These are phyloP conservation scores for Ceratotherium simum DNA, from an alignment of 2,113 vertebrate genomes.

Conservation along the genomic window DNA sequence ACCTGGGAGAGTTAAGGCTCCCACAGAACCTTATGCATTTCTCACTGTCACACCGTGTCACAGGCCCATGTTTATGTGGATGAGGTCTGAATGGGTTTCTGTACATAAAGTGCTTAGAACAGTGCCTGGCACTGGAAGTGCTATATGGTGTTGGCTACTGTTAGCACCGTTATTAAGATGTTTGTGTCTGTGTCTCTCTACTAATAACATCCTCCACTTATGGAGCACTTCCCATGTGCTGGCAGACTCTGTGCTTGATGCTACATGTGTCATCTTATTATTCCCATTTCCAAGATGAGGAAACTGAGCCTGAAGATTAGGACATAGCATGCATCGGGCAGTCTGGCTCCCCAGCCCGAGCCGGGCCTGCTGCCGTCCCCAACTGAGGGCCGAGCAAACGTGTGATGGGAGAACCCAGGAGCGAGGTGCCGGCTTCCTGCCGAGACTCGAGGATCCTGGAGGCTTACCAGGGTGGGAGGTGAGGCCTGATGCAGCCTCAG, in stretches of 20 bases:
- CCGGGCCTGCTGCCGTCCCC: not conserved
- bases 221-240: not conserved
- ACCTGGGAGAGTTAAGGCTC: not conserved
- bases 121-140: not conserved
- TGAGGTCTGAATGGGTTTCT: not conserved
- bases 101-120: not conserved
- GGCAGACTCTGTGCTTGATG: not conserved
- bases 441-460: not conserved
- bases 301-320: not conserved
- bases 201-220: not conserved
- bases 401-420: fast-evolving
- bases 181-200: not conserved
- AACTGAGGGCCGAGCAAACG: fast-evolving
- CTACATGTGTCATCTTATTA: no score
- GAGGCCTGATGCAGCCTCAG: not conserved
- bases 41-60: not conserved
- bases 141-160: not conserved
- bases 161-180: not conserved
- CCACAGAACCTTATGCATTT: not conserved
- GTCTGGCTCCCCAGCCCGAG: not conserved
- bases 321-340: not conserved
- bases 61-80: not conserved
- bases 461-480: not conserved
- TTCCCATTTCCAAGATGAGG: not conserved
- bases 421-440: not conserved